These are phyloP conservation scores for Drosophila saltans DNA, from an alignment of 1,140 invertebrate species.

Conservation along the genomic window DNA sequence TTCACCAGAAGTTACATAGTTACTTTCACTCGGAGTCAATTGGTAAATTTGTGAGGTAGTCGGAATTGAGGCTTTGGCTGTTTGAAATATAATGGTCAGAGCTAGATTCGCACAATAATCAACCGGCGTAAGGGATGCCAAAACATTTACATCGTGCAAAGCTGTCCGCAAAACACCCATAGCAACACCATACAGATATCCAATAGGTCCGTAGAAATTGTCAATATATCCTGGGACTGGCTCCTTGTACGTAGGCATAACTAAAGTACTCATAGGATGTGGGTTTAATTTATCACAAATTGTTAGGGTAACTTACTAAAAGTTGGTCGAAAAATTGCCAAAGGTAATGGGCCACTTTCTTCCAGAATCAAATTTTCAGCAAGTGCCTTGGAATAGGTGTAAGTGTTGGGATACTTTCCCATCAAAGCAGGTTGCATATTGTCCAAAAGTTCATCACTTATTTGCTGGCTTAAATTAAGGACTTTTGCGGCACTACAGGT, in stretches of 20 bases:
- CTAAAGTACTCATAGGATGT: slow-evolving; percentile 75
- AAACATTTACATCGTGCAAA: slow-evolving; percentile 83
- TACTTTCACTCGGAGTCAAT: slow-evolving; percentile 86
- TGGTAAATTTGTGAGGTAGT: slow-evolving; percentile 87
- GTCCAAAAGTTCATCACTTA: slow-evolving; percentile 86
- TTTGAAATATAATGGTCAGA: slow-evolving; percentile 88
- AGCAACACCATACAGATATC: slow-evolving; percentile 87
- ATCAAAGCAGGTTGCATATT: slow-evolving; percentile 87
- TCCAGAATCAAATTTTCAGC: slow-evolving; percentile 89
- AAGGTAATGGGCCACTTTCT: slow-evolving; percentile 87
- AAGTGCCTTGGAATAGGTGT: slow-evolving; percentile 91
- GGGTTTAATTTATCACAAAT: not conserved
- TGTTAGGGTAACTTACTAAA: slow-evolving; percentile 85
- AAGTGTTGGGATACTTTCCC: slow-evolving; percentile 91
- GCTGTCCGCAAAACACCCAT: slow-evolving; percentile 89
- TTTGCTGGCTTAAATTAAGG: slow-evolving; percentile 83
- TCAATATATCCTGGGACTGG: slow-evolving; percentile 91
- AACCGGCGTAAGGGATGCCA: slow-evolving; percentile 91
- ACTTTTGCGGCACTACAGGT: slow-evolving; percentile 87
- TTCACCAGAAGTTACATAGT: slow-evolving; percentile 86
- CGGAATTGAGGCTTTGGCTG: slow-evolving; percentile 66
- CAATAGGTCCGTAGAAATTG: slow-evolving; percentile 95
- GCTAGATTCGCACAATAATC: slow-evolving; percentile 91
- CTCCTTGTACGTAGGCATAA: slow-evolving; percentile 91
- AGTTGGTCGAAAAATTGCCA: slow-evolving; percentile 88